Base-by-base conservation (phyloP, 2,113 vertebrate genomes). In the Mastomys coucha region DNA sequence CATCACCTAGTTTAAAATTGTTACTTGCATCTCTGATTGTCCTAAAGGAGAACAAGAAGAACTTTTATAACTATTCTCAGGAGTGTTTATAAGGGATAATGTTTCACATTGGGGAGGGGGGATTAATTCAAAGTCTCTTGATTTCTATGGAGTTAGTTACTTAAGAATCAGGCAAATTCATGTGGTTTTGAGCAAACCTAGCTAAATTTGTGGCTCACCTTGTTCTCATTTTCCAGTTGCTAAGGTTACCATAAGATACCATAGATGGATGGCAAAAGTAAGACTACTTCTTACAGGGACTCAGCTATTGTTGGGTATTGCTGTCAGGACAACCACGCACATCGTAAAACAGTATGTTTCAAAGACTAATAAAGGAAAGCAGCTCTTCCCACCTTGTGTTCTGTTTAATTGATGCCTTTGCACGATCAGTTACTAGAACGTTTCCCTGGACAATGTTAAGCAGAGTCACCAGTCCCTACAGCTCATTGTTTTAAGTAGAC, bases 31-130 rank as follows among this genome's bases (percentile, higher is more conserved):
- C 26, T 94, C 56, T 90, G 2, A 70, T 51, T 94, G 11, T 82
- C 45, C 45, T 91, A 9, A 94, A 94, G 86, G 5, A 96, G 19
- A 60, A 91, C 36, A 86, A 85, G 53, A 90, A 31, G n/a, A 88
- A 92, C 28, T 31, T 67, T 89, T 53, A 42, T 56, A 56, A 92
- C 67, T 58, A 39, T 96, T 49, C 72, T 85, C 45, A 60, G 31
- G 69, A 91, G 5, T 88, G 4, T 88, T 93, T 53, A 22, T 26
- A 4, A 67, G 73, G 33, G 19, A 51, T 39, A 89, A 53, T 67
- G 24, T 87, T 89, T 33, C 45, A 89, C 12, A 42, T 45, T 49
- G 65, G 12, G 17, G 67, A 39, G 36, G 49, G 33, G 14, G 33
- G 13, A 36, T 39, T n/a, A 87, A 93, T 73, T 89, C 33, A 77